Evolutionary conservation across 2,797 vertebrate genomes (phyloP).

Genomic region (Limosa lapponica): DNA sequence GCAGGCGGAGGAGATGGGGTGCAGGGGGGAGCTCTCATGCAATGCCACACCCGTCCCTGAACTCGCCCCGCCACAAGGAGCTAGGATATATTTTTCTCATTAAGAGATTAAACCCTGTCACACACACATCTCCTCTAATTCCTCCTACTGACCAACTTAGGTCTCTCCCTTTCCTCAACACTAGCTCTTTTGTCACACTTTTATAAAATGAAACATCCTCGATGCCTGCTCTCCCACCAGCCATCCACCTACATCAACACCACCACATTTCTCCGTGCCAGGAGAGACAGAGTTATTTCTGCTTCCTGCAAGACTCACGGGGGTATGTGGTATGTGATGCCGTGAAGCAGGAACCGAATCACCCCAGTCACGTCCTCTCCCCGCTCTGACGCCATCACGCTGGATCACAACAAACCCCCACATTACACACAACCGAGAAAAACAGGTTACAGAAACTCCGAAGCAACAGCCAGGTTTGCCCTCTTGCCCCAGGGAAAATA

Average conservation of each 20-base stretch:
- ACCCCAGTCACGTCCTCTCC: neutral
- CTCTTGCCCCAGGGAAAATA: neutral
- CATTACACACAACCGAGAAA: neutral
- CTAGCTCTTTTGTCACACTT: neutral
- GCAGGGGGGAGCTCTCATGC: neutral
- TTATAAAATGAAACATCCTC: neutral
- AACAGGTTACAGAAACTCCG: neutral
- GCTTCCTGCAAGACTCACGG: neutral
- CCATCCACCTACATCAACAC: neutral
- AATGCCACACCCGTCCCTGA: neutral
- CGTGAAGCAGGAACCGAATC: neutral
- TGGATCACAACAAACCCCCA: neutral
- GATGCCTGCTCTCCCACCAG: neutral
- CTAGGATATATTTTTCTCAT: conserved; percentile 25
- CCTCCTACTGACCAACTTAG: neutral
- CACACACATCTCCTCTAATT: conserved; percentile 20
- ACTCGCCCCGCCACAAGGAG: neutral
- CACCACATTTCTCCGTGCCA: neutral
- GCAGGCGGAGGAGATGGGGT: neutral
- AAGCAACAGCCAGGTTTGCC: neutral
- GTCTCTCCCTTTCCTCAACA: neutral
- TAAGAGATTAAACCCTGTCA: conserved; percentile 33
- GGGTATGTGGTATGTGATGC: neutral
- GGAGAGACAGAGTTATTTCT: neutral
- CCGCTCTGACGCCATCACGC: accelerated